These are phyloP conservation scores for Ovibos moschatus DNA, from an alignment of 2,113 vertebrate species.

Conservation along the genomic window DNA sequence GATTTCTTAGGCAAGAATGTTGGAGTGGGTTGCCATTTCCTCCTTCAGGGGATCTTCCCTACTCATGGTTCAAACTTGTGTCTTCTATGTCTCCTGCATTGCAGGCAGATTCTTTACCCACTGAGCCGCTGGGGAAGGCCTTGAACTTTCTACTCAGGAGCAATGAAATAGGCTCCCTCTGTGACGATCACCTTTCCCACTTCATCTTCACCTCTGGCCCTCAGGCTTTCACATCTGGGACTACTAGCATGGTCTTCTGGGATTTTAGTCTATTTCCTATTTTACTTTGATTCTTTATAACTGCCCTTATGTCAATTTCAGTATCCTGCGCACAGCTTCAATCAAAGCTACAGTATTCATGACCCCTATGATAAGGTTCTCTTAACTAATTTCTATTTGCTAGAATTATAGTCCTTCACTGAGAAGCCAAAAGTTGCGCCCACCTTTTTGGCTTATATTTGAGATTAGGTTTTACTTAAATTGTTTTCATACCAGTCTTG, in stretches of 20 bases:
- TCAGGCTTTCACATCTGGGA: neutral
- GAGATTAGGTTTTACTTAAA: neutral
- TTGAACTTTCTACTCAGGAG: neutral
- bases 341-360: neutral
- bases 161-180: no score
- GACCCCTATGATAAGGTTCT: neutral
- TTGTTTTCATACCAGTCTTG: neutral
- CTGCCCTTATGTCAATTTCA: neutral
- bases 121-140: neutral
- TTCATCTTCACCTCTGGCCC: neutral
- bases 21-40: neutral
- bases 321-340: fast-evolving
- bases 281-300: neutral
- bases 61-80: neutral
- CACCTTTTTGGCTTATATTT: neutral
- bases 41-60: neutral
- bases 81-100: neutral
- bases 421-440: neutral
- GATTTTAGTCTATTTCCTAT: neutral
- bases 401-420: neutral
- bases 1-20: neutral
- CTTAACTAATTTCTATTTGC: neutral
- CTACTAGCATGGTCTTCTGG: neutral
- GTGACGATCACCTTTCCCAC: neutral
- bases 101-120: neutral